Base-by-base conservation (phyloP, 2,888 invertebrate genomes). In the Gymnosoma rotundatum region DNA sequence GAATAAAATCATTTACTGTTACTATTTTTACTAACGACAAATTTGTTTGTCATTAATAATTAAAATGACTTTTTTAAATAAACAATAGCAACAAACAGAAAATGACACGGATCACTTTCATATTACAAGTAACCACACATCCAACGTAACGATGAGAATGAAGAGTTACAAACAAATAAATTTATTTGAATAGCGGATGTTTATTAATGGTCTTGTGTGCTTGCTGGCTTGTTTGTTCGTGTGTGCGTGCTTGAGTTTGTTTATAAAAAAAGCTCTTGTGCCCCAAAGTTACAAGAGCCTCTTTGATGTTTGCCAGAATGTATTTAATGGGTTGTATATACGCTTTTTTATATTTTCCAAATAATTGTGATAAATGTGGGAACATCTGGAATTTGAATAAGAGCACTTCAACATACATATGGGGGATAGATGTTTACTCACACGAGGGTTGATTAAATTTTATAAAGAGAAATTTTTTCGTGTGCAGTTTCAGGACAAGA, bases 291-390 rank as follows among this genome's bases (percentile, higher is more conserved):
- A 66, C 36, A 70, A 64, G 60, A 36, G 70, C 20, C 63, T 64
- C 70, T 81, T 81, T 81, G 81, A 81, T 81, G 75, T 81, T 64
- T 75, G 67, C 54, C 45, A 67, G 32, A 52, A 16, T 52, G 18
- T 48, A 45, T 3, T 42, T 42, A 52, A 61, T 60, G 50, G 61
- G 25, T 52, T 64, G 50, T 38, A 60, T 9, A 58, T 14, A 14
- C 9, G 63, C 21, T 36, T 25, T 56, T 25, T 74, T 21, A n/a
- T 54, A 18, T 66, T 64, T 75, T 63, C 38, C 45, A 56, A 69
- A 69, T 75, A 81, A 75, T 52, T 81, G 38, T 81, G 69, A 81
- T 75, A 69, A 81, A 75, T 81, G 70, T 81, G 81, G 75, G 69
- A 81, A 81, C 79, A 79, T 72, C 58, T 75, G 63, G 61, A 69